Percentiles rank a stretch among this genome's conserved stretches.
These are phyloP conservation scores for Sander vitreus DNA, from an alignment of 2,113 vertebrate species.

Conservation along the genomic window DNA sequence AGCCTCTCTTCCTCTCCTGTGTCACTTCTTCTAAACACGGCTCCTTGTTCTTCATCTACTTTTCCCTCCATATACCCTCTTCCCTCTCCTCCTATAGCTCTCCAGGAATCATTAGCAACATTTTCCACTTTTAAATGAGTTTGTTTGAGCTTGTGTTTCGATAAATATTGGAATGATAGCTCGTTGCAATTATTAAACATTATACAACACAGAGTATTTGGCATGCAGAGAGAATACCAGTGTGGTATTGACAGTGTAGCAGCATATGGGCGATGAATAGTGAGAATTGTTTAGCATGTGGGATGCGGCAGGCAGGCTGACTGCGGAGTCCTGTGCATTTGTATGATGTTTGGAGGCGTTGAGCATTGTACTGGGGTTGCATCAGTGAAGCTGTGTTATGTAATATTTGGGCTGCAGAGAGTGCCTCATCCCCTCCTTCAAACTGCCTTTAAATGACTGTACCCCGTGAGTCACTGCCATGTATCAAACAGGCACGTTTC, in stretches of 20 bases:
- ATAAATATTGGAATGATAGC: constrained; percentile 26
- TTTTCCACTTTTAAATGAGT: constrained; percentile 13
- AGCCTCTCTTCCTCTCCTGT: constrained; percentile 37
- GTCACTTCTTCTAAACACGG: constrained; percentile 54
- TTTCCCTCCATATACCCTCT: neutral
- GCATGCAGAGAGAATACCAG: constrained; percentile 15
- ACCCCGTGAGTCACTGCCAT: constrained; percentile 46
- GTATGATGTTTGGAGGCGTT: constrained; percentile 74
- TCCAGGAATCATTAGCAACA: constrained; percentile 4
- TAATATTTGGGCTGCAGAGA: constrained; percentile 70
- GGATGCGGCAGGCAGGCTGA: constrained; percentile 68
- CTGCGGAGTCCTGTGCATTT: constrained; percentile 60
- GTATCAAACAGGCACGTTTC: constrained; percentile 65
- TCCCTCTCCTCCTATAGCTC: constrained; percentile 4
- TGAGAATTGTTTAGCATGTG: constrained; percentile 62
- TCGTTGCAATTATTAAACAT: constrained; percentile 26
- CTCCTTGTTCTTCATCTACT: constrained; percentile 63
- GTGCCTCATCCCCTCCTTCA: constrained; percentile 52
- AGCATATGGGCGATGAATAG: constrained; percentile 54
- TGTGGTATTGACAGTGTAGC: constrained; percentile 31
- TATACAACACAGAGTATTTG: constrained; percentile 32
- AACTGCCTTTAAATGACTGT: constrained; percentile 55
- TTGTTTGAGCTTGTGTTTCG: constrained; percentile 37
- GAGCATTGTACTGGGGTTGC: constrained; percentile 67
- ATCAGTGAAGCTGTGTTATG: constrained; percentile 70